Evolutionary conservation across 2,888 invertebrate genomes (phyloP).

Genomic region (Gastracanthus pulcherrimus): DNA sequence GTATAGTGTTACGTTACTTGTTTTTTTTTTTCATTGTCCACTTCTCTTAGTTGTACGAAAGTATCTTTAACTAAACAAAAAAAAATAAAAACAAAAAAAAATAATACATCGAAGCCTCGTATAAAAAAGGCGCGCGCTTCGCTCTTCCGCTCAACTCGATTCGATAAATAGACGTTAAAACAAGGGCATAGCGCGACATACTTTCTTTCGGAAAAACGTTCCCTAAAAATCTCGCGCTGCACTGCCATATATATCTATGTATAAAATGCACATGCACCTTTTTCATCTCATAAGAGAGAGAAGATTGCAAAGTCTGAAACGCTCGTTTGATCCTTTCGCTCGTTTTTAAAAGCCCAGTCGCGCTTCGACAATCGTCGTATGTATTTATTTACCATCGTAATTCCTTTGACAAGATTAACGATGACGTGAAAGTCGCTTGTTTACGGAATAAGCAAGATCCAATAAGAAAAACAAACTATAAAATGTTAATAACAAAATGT

Average conservation of each 20-base stretch:
- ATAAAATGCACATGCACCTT: conserved; percentile 21
- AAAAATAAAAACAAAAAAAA: conserved; percentile 26
- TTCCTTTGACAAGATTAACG: neutral
- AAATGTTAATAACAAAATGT: neutral
- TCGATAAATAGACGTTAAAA: neutral
- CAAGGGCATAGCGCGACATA: conserved; percentile 35
- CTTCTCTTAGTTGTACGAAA: conserved; percentile 10
- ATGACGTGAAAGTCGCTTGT: conserved; percentile 16
- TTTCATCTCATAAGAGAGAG: conserved; percentile 51
- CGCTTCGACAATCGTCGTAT: conserved; percentile 20
- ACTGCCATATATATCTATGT: conserved; percentile 38
- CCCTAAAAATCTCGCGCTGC: conserved; percentile 18
- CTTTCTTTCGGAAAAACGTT: conserved; percentile 8
- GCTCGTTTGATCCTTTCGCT: conserved; percentile 20
- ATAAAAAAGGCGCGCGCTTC: conserved; percentile 33
- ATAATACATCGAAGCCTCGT: conserved; percentile 7
- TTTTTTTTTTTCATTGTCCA: conserved; percentile 40
- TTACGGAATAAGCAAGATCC: neutral
- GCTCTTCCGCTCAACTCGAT: conserved; percentile 27
- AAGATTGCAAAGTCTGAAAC: conserved; percentile 52
- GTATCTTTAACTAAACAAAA: conserved; percentile 28
- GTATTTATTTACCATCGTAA: conserved; percentile 32
- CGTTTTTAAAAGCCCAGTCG: conserved; percentile 22
- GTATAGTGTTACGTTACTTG: conserved; percentile 40
- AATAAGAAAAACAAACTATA: neutral